Conservation (phyloP, 2,113 vertebrate genomes). For the Beaufortia kweichowensis region DNA sequence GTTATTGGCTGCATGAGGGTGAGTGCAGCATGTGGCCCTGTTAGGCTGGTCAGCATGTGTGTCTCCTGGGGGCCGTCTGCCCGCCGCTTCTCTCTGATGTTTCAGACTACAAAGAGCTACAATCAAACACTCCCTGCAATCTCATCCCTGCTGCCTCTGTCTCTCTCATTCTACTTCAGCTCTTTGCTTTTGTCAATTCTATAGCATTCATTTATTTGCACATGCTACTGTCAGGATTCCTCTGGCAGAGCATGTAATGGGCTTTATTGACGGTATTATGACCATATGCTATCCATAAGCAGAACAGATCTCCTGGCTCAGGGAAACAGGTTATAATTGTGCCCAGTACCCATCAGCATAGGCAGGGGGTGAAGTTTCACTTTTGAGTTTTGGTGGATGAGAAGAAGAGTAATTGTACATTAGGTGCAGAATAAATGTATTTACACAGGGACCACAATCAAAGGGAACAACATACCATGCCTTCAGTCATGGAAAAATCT, state of each 20-base stretch:
- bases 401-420: neutral
- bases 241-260: constrained; percentile 26
- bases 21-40: neutral
- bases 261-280: constrained; percentile 22
- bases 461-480: no score
- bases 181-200: neutral
- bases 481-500: no score
- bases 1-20: no score
- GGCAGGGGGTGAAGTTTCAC: neutral
- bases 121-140: constrained; percentile 19
- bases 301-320: constrained; percentile 31
- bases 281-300: constrained; percentile 17
- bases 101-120: constrained; percentile 39
- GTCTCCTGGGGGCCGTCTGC: constrained; percentile 24
- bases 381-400: neutral
- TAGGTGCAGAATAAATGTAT: neutral
- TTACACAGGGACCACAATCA: neutral
- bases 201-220: neutral
- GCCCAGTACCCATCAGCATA: neutral
- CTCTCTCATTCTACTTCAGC: neutral
- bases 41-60: constrained; percentile 11
- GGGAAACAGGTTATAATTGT: neutral
- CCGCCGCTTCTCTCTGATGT: constrained; percentile 43
- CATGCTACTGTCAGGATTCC: neutral
- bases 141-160: constrained; percentile 26